Percentiles rank a stretch among this genome's conserved stretches.
Conservation (phyloP, 2,113 vertebrate genomes). For the Chaetodon auriga region DNA sequence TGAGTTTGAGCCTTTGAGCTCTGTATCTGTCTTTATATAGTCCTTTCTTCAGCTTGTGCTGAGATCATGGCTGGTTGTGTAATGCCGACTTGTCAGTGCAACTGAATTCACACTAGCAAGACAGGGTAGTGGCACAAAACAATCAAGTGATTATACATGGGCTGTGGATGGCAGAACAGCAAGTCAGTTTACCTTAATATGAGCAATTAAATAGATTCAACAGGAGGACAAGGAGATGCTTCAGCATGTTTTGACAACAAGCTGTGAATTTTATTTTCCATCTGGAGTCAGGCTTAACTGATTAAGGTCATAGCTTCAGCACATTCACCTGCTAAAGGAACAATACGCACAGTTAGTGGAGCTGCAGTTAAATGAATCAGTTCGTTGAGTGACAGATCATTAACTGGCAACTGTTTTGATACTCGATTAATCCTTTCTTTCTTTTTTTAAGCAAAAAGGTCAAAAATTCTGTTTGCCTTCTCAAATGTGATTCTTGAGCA, state of each 20-base stretch:
- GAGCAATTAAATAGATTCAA: background rate
- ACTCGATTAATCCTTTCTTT: background rate
- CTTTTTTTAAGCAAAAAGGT: background rate
- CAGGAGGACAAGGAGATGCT: background rate
- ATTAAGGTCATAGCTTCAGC: background rate
- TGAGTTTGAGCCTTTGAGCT: conserved; percentile 53
- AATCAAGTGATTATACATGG: background rate
- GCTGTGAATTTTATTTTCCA: conserved; percentile 22
- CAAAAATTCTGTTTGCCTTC: background rate
- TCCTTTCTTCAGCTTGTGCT: conserved; percentile 33
- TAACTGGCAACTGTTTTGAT: background rate
- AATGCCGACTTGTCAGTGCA: background rate
- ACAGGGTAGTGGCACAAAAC: background rate
- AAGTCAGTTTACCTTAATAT: background rate
- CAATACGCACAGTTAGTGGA: background rate
- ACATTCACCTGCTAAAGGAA: background rate
- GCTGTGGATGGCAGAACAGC: background rate
- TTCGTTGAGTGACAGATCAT: background rate
- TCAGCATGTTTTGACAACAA: conserved; percentile 21
- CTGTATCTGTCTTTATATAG: conserved; percentile 25
- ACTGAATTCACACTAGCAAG: background rate
- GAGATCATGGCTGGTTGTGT: conserved; percentile 15
- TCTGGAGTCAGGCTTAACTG: conserved; percentile 22
- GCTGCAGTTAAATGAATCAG: background rate
- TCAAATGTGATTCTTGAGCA: background rate